Conservation (phyloP, 2,888 invertebrate genomes). For the Augochlorella aurata region DNA sequence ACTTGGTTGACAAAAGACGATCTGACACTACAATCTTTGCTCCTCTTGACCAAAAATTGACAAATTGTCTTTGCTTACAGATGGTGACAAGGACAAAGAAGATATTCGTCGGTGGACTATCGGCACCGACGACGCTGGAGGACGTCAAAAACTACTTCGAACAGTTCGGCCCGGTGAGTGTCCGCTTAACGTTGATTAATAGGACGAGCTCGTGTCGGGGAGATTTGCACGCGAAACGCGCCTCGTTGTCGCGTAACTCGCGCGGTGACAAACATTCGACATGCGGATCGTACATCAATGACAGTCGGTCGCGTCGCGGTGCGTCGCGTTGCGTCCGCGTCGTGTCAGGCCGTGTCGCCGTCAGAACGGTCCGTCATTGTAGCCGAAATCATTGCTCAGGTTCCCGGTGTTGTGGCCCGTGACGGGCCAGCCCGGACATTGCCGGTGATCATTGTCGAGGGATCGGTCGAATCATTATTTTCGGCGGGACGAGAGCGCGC, state of each 20-base stretch:
- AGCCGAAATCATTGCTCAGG: constrained; percentile 43
- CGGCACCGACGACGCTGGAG: constrained; percentile 99
- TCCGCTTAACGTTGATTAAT: constrained; percentile 21
- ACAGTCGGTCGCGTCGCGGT: constrained; percentile 32
- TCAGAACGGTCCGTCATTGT: constrained; percentile 28
- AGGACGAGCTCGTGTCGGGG: background rate
- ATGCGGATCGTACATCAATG: constrained; percentile 41
- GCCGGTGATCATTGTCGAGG: constrained; percentile 50
- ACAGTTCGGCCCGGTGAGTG: constrained; percentile 99
- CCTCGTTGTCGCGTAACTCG: constrained; percentile 6
- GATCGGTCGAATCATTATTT: constrained; percentile 52
- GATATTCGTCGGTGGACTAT: constrained; percentile 99
- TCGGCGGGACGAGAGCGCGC: constrained; percentile 8
- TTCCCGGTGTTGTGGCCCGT: constrained; percentile 29
- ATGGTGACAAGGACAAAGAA: constrained; percentile 99
- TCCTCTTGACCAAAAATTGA: background rate
- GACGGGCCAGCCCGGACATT: constrained; percentile 19
- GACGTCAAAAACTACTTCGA: constrained; percentile 99
- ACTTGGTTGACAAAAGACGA: no score
- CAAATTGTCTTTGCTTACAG: constrained; percentile 85
- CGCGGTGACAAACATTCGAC: constrained; percentile 42
- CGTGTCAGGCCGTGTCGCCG: constrained; percentile 12
- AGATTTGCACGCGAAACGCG: background rate
- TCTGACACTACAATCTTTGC: no score
- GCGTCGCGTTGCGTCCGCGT: constrained; percentile 2